Conservation (phyloP, 1,140 invertebrate genomes). For the Acromyrmex heyeri region DNA sequence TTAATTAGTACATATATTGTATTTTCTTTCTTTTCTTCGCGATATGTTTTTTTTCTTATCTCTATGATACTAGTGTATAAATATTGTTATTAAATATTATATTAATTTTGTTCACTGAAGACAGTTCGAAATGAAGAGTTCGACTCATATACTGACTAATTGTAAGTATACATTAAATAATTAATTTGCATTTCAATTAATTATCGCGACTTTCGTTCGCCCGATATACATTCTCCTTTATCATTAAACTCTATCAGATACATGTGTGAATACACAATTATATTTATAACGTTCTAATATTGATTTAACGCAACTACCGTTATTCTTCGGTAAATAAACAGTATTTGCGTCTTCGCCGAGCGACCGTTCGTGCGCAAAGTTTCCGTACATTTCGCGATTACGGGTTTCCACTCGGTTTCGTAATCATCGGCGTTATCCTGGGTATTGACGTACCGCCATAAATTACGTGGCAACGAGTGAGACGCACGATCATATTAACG, state of each 20-base stretch:
- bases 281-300: conserved; percentile 18
- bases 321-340: neutral
- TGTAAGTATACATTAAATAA: no score
- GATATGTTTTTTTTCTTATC: neutral
- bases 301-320: neutral
- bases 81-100: no score
- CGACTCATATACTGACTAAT: no score
- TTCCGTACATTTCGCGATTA: conserved; percentile 32
- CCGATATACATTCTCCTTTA: neutral
- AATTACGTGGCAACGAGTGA: conserved; percentile 38
- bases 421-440: conserved; percentile 40
- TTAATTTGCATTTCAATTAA: no score
- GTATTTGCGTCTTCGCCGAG: neutral
- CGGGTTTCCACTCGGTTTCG: neutral
- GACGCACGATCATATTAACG: conserved; percentile 43
- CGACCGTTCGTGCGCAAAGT: conserved; percentile 14
- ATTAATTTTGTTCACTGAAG: no score
- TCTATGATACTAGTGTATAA: neutral
- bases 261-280: neutral
- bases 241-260: neutral
- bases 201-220: no score
- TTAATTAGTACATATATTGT: neutral
- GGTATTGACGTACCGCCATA: conserved; percentile 39
- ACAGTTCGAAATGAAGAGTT: no score
- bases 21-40: neutral